A percentile compares a stretch with the other conserved stretches of the same genome.
These are phyloP conservation scores for Tyria jacobaeae DNA, from an alignment of 2,888 invertebrate species.

Conservation along the genomic window DNA sequence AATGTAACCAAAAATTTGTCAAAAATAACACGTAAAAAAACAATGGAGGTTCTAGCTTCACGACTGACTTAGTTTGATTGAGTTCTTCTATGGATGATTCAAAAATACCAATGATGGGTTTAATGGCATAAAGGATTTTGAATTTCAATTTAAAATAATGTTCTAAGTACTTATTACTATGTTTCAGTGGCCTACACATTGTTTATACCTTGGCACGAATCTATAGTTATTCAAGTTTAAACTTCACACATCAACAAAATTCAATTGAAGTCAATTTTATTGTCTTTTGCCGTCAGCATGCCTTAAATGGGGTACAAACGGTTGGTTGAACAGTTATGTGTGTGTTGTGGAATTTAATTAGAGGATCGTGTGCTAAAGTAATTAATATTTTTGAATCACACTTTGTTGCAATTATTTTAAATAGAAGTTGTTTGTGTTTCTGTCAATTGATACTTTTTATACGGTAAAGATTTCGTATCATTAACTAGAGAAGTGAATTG, in stretches of 20 bases:
- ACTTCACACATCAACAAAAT: constrained; percentile 36
- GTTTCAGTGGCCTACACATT: neutral
- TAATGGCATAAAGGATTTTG: too few relatives aligned
- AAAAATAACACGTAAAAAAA: too few relatives aligned
- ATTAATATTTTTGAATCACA: constrained; percentile 40
- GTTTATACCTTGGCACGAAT: constrained; percentile 33
- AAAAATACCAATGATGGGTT: too few relatives aligned
- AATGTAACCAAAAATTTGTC: too few relatives aligned
- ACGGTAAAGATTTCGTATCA: too few relatives aligned
- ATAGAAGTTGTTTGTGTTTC: neutral
- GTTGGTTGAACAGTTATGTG: constrained; percentile 18
- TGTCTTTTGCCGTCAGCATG: constrained; percentile 45
- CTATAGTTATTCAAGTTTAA: constrained; percentile 27
- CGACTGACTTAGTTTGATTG: too few relatives aligned
- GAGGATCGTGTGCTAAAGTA: constrained; percentile 19
- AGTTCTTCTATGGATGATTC: too few relatives aligned
- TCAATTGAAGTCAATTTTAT: constrained; percentile 47
- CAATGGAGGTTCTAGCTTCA: too few relatives aligned
- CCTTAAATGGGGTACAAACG: constrained; percentile 36
- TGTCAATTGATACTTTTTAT: too few relatives aligned
- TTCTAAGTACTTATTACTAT: neutral
- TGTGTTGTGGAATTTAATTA: constrained; percentile 25
- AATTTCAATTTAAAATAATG: neutral
- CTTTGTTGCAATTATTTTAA: constrained; percentile 15
- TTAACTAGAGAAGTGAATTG: too few relatives aligned